These are phyloP conservation scores for Protobothrops flavoviridis DNA, from an alignment of 2,113 vertebrate genomes.

Conservation along the genomic window DNA sequence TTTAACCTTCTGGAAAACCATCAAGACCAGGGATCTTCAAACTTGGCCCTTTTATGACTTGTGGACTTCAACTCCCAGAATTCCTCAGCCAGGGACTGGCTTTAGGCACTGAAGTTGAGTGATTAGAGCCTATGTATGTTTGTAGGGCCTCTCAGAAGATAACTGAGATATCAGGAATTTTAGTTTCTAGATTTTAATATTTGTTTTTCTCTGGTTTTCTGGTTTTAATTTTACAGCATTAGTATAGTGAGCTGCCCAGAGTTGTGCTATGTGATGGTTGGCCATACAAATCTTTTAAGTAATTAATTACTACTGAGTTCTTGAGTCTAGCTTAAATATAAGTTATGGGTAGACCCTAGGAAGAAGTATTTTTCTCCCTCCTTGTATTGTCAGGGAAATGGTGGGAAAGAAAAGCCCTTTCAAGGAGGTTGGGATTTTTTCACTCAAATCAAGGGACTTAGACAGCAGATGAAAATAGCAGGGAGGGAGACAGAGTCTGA, in stretches of 20 bases:
- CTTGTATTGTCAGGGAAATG: not conserved
- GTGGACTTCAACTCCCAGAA: too few relatives aligned
- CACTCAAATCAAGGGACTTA: not conserved
- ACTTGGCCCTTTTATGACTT: too few relatives aligned
- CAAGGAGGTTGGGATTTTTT: not conserved
- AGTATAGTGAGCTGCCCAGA: not conserved
- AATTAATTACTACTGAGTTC: not conserved
- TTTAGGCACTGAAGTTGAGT: not conserved
- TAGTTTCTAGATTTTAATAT: not conserved
- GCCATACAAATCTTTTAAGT: not conserved
- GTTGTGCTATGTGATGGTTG: not conserved
- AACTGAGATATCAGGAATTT: not conserved
- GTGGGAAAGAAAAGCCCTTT: not conserved
- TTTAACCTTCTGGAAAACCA: not conserved
- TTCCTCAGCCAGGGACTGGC: too few relatives aligned
- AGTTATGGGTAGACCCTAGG: not conserved
- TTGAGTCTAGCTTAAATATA: not conserved
- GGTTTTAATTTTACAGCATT: not conserved
- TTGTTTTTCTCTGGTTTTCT: not conserved
- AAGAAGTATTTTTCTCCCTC: not conserved
- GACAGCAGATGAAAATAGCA: not conserved
- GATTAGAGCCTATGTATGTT: not conserved
- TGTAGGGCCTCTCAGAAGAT: not conserved
- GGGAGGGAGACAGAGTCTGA: not conserved
- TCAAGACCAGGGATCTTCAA: not conserved